Evolutionary conservation across 2,113 vertebrate genomes (phyloP), one percentile per base, ranked within the genome.

Genomic region (Monopterus albus): DNA sequence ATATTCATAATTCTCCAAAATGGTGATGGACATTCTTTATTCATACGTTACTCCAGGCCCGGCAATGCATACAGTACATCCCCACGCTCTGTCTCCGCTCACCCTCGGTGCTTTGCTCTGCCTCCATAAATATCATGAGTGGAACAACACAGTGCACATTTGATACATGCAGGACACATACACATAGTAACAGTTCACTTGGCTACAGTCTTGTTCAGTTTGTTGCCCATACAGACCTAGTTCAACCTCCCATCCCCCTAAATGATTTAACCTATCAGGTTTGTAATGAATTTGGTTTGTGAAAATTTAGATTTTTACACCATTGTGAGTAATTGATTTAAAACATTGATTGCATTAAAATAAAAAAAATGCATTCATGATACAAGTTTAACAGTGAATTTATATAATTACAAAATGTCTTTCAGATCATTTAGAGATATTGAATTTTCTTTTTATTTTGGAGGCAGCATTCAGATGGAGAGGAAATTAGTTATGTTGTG

Each of bases 81-180:
- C n/a, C n/a, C n/a, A n/a, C 40, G 8, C 53, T 46, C n/a, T 59
- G 25, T 18, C 43, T 23, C 26, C 23, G 20, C 23, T 18, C 33
- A 61, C 40, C 73, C 53, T 52, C 62, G 66, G 23, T 65, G 43
- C 71, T 77, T 79, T 57, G 25, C 71, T 72, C 66, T 66, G 38
- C 72, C 42, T 68, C 87, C 82, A 89, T 89, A 83, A 90, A 90
- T 88, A 82, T 88, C 87, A 89, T 86, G 87, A 90, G 87, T 81
- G 78, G 81, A 77, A 81, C 63, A 51, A 87, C 75, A 84, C 59
- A 74, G 52, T 59, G 75, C 69, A 70, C 43, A 43, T 58, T 78
- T 62, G 53, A 82, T 57, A 90, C 79, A 88, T 86, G 88, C 82
- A 50, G 67, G 63, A 81, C 83, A 83, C 61, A 68, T 62, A 81